Conservation (phyloP, 2,113 vertebrate genomes). For the Tringa solitaria region DNA sequence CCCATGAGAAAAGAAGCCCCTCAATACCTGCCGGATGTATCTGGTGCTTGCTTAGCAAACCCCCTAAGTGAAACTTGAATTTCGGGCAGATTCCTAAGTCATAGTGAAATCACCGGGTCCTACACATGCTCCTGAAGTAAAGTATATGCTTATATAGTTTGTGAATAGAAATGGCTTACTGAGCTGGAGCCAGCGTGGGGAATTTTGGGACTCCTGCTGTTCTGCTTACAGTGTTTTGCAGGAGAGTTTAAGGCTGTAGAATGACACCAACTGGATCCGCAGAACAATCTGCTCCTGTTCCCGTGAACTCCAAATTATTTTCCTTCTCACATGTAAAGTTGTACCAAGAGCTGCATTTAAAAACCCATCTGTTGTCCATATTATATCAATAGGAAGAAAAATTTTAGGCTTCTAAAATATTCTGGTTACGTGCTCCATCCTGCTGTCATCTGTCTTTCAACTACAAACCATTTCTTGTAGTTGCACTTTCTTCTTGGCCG, state of each 20-base stretch:
- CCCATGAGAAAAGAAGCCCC: not conserved
- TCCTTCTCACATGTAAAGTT: constrained; percentile 62
- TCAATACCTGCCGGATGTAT: not conserved
- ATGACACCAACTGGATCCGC: constrained; percentile 53
- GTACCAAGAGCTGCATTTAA: constrained; percentile 61
- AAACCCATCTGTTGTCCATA: constrained; percentile 62
- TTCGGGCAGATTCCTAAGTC: not conserved
- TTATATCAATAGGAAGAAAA: constrained; percentile 54
- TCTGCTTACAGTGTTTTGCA: constrained; percentile 44
- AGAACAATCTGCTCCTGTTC: constrained; percentile 62
- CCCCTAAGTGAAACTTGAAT: not conserved
- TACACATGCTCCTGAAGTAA: not conserved
- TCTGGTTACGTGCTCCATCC: constrained; percentile 16
- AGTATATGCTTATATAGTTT: not conserved
- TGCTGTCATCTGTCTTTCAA: constrained; percentile 61
- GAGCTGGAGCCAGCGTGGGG: not conserved
- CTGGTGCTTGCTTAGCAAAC: not conserved
- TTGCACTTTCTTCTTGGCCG: not conserved
- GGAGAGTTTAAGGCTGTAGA: constrained; percentile 47
- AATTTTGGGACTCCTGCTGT: constrained; percentile 50
- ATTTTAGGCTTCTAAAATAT: constrained; percentile 51
- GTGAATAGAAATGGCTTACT: constrained; percentile 20
- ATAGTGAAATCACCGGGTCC: not conserved
- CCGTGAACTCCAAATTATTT: constrained; percentile 54
- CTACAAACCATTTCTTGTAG: not conserved